Base-by-base conservation (phyloP, 2,113 vertebrate species). In the Phocoena sinus region DNA sequence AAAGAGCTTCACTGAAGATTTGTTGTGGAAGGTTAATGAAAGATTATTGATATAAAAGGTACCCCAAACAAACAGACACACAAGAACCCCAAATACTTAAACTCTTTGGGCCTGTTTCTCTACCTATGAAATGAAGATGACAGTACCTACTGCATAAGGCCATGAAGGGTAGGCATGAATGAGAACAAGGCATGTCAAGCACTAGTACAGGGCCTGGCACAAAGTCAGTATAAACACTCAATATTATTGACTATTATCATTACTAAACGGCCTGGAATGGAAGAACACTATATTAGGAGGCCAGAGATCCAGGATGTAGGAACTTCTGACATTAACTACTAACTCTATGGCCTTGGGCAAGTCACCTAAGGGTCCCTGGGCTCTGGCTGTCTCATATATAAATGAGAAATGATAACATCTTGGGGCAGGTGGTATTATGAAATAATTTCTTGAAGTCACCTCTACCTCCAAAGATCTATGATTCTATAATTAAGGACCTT, bases 211-310 rank as follows among this genome's bases (percentile, higher is more conserved):
- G 41, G 25, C 62, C 33, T 25, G 53, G 82, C 44, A 68, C 4
- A 67, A 6, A 10, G 80, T 18, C 21, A 8, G 62, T 1, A 18
- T 6, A 4, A 38, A 88, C 2, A 44, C 41, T 28, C 21, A 0
- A 1, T 12, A 53, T 2, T 11, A 23, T 0, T 11, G 18, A 53
- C 33, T 21, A 28, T 9, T 2, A 6, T 6, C 20, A 36, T 20
- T 2, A 41, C 36, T 41, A 38, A 44, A 18, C 36, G 38, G 41
- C 56, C 20, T 41, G 58, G 31, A 17, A 26, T 2, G 36, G 15
- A 53, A 79, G 26, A 62, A 63, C 12, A 8, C 33, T 25, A 6
- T 2, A 8, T 1, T 4, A 21, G 36, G 31, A 79, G 14, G 63
- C 6, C 62, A 36, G 31, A 90, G 23, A 63, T 13, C 68, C 4